Evolutionary conservation across 2,113 vertebrate species (phyloP).

Genomic region (Nothoprocta perdicaria): DNA sequence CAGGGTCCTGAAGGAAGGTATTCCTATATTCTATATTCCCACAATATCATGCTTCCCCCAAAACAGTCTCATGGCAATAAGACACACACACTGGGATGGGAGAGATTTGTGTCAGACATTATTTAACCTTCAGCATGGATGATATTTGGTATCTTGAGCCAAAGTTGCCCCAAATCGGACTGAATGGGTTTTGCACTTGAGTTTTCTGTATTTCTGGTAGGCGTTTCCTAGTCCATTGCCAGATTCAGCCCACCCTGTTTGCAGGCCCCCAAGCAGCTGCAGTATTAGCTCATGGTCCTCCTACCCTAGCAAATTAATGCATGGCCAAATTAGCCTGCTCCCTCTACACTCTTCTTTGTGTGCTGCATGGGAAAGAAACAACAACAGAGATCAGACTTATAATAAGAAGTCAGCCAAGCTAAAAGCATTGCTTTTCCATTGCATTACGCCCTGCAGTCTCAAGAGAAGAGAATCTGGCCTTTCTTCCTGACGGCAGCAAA

Average conservation of each 20-base stretch:
- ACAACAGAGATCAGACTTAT: background rate
- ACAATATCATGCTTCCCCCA: background rate
- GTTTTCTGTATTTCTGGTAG: background rate
- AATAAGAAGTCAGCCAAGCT: background rate
- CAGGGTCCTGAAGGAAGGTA: background rate
- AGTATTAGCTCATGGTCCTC: background rate
- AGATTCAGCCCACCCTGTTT: background rate
- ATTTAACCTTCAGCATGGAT: rapidly evolving
- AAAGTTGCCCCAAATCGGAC: background rate
- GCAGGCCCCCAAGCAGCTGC: background rate
- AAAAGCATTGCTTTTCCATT: background rate
- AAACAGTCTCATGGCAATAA: background rate
- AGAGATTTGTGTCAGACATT: background rate
- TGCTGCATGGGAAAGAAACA: background rate
- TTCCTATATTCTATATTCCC: background rate
- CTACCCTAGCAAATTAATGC: background rate
- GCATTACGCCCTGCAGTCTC: background rate
- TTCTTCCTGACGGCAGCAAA: slow-evolving; percentile 7
- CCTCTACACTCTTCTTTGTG: background rate
- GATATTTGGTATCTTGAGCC: background rate
- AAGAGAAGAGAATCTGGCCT: background rate
- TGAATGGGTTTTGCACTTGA: background rate
- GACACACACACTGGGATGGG: background rate
- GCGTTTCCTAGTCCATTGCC: background rate
- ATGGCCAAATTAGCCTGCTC: background rate